Evolutionary conservation across 2,113 vertebrate genomes (phyloP), one percentile per base, ranked within the genome.

Genomic region (Triplophysa siluroides): DNA sequence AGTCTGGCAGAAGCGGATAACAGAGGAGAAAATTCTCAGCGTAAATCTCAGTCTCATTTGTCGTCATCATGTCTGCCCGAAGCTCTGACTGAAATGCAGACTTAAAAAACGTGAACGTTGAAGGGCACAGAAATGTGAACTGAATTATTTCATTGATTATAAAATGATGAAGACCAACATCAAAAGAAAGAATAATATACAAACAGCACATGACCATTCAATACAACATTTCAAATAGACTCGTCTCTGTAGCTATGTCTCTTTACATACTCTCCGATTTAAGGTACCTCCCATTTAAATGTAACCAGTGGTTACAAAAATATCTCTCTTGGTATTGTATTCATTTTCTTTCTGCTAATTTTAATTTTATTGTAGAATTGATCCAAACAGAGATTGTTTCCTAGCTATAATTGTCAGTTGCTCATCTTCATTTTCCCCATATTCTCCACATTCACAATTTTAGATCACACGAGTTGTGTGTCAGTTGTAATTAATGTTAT

Each of bases 1-100:
- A 67, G 29, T 71, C 23, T 4, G 23, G 72, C 66, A 70, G 73
- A 63, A 69, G 33, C 2, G 38, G 77, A 69, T 82, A 60, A 69
- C 61, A 54, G 61, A 64, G 21, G 68, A 33, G 10, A 76, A 81
- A 38, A 64, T 66, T 24, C 23, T 58, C 69, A 7, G 3, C 1
- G n/a, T 19, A 58, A 71, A 33, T 33, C 12, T 56, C 19, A 16
- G 52, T 58, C n/a, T 73, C 52, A 41, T 73, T 73, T 21, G 52
- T 23, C 3, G 12, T 58, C 70, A 73, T 73, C 70, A 8, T 18
- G 24, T 67, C 61, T 14, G 38, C 50, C 41, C 21, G 18, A 72
- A 13, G n/a, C 58, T 13, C 12, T 9, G 70, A 72, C 24, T 54
- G 18, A 33, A 33, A 56, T 33, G 1, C 43, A 68, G 7, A 45